Percentiles rank a stretch among this genome's conserved stretches.
These are phyloP conservation scores for Theocolax elegans DNA, from an alignment of 1,140 invertebrate species.

Conservation along the genomic window DNA sequence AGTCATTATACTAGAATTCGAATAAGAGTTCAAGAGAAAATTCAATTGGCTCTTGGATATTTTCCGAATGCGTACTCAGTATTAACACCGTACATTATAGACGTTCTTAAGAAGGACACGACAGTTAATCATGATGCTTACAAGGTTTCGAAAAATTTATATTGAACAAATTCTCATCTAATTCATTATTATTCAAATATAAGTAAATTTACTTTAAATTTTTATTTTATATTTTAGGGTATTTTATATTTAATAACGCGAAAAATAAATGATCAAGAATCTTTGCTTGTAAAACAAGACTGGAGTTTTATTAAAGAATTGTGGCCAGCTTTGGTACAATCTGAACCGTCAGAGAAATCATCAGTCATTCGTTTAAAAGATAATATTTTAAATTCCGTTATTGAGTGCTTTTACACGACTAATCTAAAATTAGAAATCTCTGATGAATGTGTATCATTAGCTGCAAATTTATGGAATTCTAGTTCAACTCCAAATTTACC, in stretches of 20 bases:
- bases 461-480: slow-evolving; percentile 63
- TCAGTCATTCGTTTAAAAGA: slow-evolving; percentile 83
- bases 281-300: slow-evolving; percentile 69
- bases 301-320: slow-evolving; percentile 78
- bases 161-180: not conserved
- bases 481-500: slow-evolving; percentile 51
- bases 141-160: no score
- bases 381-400: slow-evolving; percentile 66
- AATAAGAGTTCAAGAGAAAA: slow-evolving; percentile 73
- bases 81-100: slow-evolving; percentile 71
- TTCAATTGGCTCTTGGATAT: slow-evolving; percentile 62
- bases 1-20: slow-evolving; percentile 79
- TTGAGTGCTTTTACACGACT: slow-evolving; percentile 70
- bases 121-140: slow-evolving; percentile 77
- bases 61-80: slow-evolving; percentile 74
- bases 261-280: slow-evolving; percentile 76
- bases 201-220: slow-evolving; percentile 8
- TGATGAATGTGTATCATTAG: slow-evolving; percentile 66
- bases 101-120: slow-evolving; percentile 71
- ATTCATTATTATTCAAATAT: slow-evolving; percentile 20
- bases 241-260: slow-evolving; percentile 75
- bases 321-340: slow-evolving; percentile 80
- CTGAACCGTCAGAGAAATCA: slow-evolving; percentile 83
- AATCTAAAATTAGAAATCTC: slow-evolving; percentile 72
- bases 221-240: slow-evolving; percentile 48